Evolutionary conservation across 2,113 vertebrate species (phyloP).

Genomic region (Serilophus lunatus): DNA sequence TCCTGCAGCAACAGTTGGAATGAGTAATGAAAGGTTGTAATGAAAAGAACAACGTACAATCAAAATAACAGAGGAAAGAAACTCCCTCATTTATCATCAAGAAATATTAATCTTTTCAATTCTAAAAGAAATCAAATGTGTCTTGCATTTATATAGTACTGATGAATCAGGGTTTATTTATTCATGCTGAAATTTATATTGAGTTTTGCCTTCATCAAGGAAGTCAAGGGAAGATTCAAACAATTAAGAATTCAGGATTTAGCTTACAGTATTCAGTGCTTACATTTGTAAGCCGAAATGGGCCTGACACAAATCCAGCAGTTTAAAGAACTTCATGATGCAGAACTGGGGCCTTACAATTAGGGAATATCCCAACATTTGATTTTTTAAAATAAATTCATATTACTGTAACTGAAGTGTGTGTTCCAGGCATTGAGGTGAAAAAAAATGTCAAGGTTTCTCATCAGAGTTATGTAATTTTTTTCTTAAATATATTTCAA

Average conservation of each 20-base stretch:
- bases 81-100: background rate
- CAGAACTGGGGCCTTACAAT: background rate
- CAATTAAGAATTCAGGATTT: background rate
- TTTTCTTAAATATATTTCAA: background rate
- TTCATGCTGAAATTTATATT: background rate
- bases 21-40: background rate
- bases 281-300: background rate
- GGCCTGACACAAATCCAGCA: background rate
- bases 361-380: background rate
- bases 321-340: background rate
- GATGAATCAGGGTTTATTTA: background rate
- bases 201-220: background rate
- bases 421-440: background rate
- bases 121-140: background rate
- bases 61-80: background rate
- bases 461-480: background rate
- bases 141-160: background rate
- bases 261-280: background rate
- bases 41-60: background rate
- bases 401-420: background rate
- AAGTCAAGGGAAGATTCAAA: background rate
- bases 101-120: background rate
- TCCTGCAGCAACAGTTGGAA: background rate
- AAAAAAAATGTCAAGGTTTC: background rate
- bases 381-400: background rate